Evolutionary conservation across 2,888 invertebrate genomes (phyloP), one percentile per base, ranked within the genome.

Genomic region (Lagria hirta): DNA sequence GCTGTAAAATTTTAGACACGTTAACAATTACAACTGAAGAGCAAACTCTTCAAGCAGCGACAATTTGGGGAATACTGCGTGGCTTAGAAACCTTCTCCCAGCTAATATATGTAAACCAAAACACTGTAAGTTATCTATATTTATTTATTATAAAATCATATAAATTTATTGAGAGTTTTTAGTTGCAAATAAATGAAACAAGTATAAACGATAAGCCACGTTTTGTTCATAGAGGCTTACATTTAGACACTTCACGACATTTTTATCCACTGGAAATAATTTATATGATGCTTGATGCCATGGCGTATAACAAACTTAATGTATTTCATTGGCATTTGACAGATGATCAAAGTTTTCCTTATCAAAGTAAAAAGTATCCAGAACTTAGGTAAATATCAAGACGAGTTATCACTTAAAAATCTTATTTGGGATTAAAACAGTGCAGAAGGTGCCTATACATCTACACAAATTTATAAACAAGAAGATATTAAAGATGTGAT

Each of bases 271-370:
- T 86, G 23, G 61, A 70, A 1, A 80, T 79, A 35, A 82, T 95
- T 38, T 66, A 80, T 15, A 69, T 76, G 40, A 82, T 78, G 0
- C 62, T 94, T 57, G 90, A 94, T 51, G 87, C 87, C 0, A 90
- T 95, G 91, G 78, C 86, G 0, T 88, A 87, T 69, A 94, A 92
- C 66, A 96, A 96, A 71, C 71, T 94, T 64, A 96, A 96, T 68
- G 89, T 93, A 0, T 82, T 96, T 48, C 95, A 96, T 68, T 96
- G 95, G 95, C 96, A 96, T 67, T 87, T 96, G 33, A 87, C 88
- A 0, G 96, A 96, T 68, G 93, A 94, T 66, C 88, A 89, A 61
- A 88, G 93, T 49, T 96, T 96, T 67, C 94, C 95, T 0, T 96
- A 88, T 64, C 78, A 84, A 55, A 94, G 93, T 64, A 72, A 71